Evolutionary conservation across 2,888 invertebrate species (phyloP), one percentile per base, ranked within the genome.

Genomic region (Synanthedon myopaeformis): DNA sequence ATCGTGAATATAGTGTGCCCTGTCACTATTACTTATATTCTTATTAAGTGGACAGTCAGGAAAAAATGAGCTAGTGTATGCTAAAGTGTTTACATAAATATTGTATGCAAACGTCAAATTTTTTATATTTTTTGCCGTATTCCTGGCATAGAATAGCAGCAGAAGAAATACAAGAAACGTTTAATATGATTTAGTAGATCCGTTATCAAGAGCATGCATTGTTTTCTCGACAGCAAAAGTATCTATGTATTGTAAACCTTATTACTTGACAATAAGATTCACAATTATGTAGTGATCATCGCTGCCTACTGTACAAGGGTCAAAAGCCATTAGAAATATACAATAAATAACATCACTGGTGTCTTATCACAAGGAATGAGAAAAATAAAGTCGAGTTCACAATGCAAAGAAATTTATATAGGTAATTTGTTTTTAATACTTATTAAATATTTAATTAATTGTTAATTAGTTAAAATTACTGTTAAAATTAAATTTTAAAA

Each of bases 321-420:
- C 60, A 61, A 59, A 59, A 55, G 58, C 56, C 57, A 54, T 52
- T 51, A 54, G 58, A 60, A 59, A 57, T 56, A 55, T 51, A 56
- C 56, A 58, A 61, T 61, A 59, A 59, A 61, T 61, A 61, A 61
- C 59, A 56, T 55, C 56, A 13, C 45, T 45, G 10, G 8, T 45
- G 45, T 45, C 45, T 45, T 45, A 45, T 13, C 13, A 12, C 45
- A 14, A 8, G 45, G 14, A 45, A 45, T 45, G 14, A 45, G 45
- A 14, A 14, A 45, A 45, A 45, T 45, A 45, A 45, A 45, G 35
- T 35, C 35, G 6, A 8, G 35, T 35, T 35, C 35, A 35, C 35
- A 35, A 35, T 35, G 35, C 0, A 10, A 35, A 35, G 1, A 8
- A 8, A 6, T 35, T 10, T 35, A 35, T 23, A 23, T 23, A 23